A percentile compares a stretch with the other conserved stretches of the same genome.
These are phyloP conservation scores for Sminthurides bifidus DNA, from an alignment of 1,140 invertebrate genomes.

Conservation along the genomic window DNA sequence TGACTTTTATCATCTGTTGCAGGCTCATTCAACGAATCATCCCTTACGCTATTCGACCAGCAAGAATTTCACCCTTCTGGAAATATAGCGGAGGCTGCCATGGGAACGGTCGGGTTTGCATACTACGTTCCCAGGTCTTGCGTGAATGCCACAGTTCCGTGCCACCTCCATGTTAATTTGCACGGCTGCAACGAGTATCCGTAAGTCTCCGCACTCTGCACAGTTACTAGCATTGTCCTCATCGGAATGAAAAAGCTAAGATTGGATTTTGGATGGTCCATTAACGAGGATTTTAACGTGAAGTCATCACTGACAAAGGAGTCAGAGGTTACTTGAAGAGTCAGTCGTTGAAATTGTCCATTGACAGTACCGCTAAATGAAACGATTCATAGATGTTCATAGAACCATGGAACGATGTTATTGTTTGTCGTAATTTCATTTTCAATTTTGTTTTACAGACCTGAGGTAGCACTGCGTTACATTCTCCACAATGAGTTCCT, in stretches of 20 bases:
- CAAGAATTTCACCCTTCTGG: slow-evolving; percentile 14
- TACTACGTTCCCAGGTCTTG: slow-evolving; percentile 22
- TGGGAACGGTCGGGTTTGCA: slow-evolving; percentile 18
- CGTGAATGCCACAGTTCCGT: neutral
- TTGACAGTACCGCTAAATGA: no score
- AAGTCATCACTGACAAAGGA: neutral
- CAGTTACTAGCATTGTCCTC: no score
- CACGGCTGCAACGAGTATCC: slow-evolving; percentile 26
- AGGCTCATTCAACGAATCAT: neutral
- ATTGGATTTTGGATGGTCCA: no score
- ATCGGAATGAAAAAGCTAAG: no score
- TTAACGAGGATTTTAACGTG: no score
- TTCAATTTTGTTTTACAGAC: slow-evolving; percentile 3
- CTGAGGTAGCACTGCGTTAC: slow-evolving; percentile 7
- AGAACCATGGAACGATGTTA: no score
- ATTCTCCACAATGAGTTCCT: slow-evolving; percentile 21
- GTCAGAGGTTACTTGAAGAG: neutral
- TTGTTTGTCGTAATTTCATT: no score
- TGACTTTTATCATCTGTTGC: neutral
- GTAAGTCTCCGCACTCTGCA: no score
- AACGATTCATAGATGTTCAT: no score
- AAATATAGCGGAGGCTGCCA: slow-evolving; percentile 6
- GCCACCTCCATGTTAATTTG: slow-evolving; percentile 23
- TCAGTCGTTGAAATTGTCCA: neutral
- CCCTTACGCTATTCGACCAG: slow-evolving; percentile 16